These are phyloP conservation scores for Sphenopsis melanotis DNA, from an alignment of 2,797 vertebrate species.

Conservation along the genomic window DNA sequence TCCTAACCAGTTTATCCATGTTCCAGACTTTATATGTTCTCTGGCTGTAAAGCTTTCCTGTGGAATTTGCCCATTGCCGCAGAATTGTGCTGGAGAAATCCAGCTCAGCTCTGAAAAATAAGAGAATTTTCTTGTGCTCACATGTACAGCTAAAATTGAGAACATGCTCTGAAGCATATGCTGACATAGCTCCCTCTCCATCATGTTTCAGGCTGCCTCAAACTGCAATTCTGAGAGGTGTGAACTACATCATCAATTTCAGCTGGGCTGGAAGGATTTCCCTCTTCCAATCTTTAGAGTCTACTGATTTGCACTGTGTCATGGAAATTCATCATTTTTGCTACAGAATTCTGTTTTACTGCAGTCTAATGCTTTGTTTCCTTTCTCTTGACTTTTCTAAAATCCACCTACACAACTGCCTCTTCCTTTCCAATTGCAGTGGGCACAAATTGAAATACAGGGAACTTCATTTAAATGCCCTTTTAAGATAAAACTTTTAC, in stretches of 20 bases:
- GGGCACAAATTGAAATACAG: background rate
- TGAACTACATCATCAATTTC: constrained; percentile 32
- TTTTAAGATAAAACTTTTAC: background rate
- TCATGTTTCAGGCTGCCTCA: background rate
- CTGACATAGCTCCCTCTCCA: background rate
- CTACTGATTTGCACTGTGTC: background rate
- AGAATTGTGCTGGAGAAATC: constrained; percentile 5
- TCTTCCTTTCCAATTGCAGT: background rate
- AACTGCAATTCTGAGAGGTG: background rate
- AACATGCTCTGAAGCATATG: background rate
- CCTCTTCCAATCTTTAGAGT: background rate
- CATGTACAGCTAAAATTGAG: background rate
- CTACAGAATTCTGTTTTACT: background rate
- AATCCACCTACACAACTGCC: background rate
- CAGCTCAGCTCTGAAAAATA: background rate
- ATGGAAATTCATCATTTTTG: background rate
- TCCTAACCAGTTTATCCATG: constrained; percentile 47
- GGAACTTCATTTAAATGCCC: background rate
- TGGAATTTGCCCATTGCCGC: constrained; percentile 6
- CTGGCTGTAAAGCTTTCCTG: constrained; percentile 27
- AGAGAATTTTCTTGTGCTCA: background rate
- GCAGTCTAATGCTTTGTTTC: background rate
- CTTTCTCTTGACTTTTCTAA: background rate
- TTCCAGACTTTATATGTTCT: constrained; percentile 49
- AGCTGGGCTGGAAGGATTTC: constrained; percentile 10